Percentiles rank a stretch among this genome's conserved stretches.
These are phyloP conservation scores for Ochlodes sylvanus DNA, from an alignment of 2,888 invertebrate species.

Conservation along the genomic window DNA sequence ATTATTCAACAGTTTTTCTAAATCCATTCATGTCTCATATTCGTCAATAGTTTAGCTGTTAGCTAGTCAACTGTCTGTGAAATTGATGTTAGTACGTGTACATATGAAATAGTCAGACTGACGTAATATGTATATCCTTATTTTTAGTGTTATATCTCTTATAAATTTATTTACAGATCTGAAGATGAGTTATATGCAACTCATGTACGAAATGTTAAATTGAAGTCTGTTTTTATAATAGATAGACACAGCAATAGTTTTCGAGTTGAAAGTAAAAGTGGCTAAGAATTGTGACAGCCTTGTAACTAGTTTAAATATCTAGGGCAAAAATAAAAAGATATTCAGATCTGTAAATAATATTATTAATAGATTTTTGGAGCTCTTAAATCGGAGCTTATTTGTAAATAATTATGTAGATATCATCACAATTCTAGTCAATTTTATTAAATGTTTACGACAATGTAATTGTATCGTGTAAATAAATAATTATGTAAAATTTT, in stretches of 20 bases:
- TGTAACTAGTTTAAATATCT: background rate
- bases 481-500: constrained; percentile 70
- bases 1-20: constrained; percentile 41
- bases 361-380: constrained; percentile 16
- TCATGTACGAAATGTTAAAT: too few relatives aligned
- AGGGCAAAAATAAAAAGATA: background rate
- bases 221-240: too few relatives aligned
- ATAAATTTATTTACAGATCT: constrained; percentile 21
- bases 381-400: constrained; percentile 77
- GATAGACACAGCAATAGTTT: too few relatives aligned
- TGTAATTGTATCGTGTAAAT: constrained; percentile 79
- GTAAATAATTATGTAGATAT: constrained; percentile 80
- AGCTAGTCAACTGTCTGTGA: constrained; percentile 45
- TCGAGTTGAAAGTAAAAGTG: too few relatives aligned
- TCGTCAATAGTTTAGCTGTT: constrained; percentile 43
- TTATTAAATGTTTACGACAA: constrained; percentile 81
- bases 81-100: constrained; percentile 32
- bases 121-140: constrained; percentile 55
- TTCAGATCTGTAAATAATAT: constrained; percentile 23
- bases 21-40: constrained; percentile 40
- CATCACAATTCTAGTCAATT: constrained; percentile 79
- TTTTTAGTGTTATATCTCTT: constrained; percentile 12
- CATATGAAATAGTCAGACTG: constrained; percentile 68
- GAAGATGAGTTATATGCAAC: background rate
- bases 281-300: background rate